These are phyloP conservation scores for Agonopterix heracliana DNA, from an alignment of 2,888 invertebrate genomes.

Conservation along the genomic window DNA sequence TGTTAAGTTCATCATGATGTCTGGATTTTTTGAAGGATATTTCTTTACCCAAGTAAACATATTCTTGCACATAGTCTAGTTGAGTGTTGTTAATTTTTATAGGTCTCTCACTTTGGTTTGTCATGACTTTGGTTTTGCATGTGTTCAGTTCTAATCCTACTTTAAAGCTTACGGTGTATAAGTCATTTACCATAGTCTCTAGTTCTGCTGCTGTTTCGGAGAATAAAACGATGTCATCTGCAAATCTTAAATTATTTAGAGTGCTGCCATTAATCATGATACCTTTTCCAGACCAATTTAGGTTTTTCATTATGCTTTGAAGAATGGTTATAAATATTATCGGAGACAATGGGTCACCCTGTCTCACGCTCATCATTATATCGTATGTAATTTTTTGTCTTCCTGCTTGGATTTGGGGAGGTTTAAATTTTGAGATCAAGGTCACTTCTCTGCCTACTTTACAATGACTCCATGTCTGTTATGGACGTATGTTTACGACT, in stretches of 20 bases:
- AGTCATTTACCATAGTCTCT: not conserved
- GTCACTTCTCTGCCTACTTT: too few relatives aligned
- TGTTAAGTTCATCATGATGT: constrained; percentile 1
- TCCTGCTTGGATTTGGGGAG: too few relatives aligned
- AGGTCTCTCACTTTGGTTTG: not conserved
- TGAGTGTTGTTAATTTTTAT: not conserved
- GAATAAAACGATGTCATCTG: not conserved
- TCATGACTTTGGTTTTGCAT: not conserved
- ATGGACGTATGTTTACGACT: too few relatives aligned
- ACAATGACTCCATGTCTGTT: too few relatives aligned
- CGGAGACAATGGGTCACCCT: too few relatives aligned
- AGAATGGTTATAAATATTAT: too few relatives aligned
- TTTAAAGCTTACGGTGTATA: not conserved
- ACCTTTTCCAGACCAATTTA: too few relatives aligned
- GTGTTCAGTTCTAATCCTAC: not conserved
- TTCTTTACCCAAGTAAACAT: constrained; percentile 4
- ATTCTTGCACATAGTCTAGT: not conserved
- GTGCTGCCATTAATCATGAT: too few relatives aligned
- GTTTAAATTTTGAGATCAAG: too few relatives aligned
- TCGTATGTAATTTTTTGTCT: too few relatives aligned
- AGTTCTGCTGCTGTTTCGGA: not conserved
- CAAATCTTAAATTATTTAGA: not conserved
- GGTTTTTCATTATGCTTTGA: too few relatives aligned
- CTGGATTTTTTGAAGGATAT: constrained; percentile 2
- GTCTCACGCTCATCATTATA: too few relatives aligned